phyloP scores from a whole-genome alignment of 2,888 invertebrate species.

The Mesorhabditis spiculigera region DNA sequence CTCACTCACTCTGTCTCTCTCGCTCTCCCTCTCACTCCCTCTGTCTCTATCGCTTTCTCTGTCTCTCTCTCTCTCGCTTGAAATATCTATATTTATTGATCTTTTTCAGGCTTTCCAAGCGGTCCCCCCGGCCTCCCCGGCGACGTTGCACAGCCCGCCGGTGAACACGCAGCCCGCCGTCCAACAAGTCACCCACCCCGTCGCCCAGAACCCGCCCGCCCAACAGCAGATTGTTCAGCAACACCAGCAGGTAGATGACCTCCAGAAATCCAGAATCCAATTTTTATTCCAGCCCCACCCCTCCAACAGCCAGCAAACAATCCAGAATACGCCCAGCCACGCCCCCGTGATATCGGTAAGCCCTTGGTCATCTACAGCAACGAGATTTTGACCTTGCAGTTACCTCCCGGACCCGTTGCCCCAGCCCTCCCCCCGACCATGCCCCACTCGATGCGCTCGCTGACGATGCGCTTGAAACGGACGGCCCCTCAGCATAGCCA shows the following conservation, averaged over 20 bases:
- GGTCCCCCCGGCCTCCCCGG: not conserved
- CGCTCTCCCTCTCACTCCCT: too few relatives aligned
- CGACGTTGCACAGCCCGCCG: not conserved
- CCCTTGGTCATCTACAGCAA: not conserved
- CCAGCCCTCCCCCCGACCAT: not conserved
- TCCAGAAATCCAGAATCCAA: too few relatives aligned
- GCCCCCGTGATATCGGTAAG: not conserved
- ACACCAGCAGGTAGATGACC: not conserved
- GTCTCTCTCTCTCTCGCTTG: too few relatives aligned
- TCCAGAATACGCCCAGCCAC: not conserved
- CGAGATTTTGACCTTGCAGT: not conserved
- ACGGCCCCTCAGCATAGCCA: not conserved
- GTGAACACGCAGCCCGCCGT: not conserved
- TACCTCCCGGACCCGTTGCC: not conserved
- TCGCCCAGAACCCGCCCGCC: not conserved
- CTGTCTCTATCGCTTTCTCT: too few relatives aligned
- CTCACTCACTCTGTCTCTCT: too few relatives aligned
- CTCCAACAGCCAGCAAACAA: conserved; percentile 5
- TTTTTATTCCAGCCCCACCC: not conserved
- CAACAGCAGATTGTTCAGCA: conserved; percentile 4
- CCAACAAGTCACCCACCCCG: not conserved
- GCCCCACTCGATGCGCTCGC: not conserved
- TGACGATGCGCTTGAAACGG: not conserved
- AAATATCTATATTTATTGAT: too few relatives aligned
- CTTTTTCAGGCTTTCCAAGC: too few relatives aligned